A percentile compares a stretch with the other conserved stretches of the same genome.
Evolutionary conservation across 1,140 invertebrate genomes (phyloP).

Genomic region (Listronotus bonariensis): DNA sequence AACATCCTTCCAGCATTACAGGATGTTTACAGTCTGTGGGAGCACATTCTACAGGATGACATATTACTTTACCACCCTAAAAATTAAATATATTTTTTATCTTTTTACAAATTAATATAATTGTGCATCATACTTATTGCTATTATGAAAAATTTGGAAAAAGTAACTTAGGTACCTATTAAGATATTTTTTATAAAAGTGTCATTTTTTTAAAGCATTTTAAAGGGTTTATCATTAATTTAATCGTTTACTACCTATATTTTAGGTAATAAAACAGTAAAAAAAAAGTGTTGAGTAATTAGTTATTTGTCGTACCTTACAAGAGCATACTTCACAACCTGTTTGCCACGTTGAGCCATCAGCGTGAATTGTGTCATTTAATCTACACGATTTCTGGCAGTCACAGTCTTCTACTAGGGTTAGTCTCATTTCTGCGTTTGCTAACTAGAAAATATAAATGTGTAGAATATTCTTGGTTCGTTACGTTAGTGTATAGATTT

Average conservation of each 20-base stretch:
- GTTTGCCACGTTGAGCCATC: slow-evolving; percentile 83
- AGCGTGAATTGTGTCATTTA: slow-evolving; percentile 72
- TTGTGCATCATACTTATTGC: no score
- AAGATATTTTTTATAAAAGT: no score
- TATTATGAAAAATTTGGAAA: no score
- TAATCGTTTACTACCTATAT: no score
- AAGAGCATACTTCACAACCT: slow-evolving; percentile 81
- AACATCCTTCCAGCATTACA: slow-evolving; percentile 76
- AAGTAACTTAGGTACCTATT: no score
- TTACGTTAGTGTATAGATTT: no score
- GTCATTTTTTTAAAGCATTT: no score
- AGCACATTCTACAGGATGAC: slow-evolving; percentile 78
- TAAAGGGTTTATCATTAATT: no score
- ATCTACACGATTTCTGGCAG: slow-evolving; percentile 83
- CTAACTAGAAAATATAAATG: slow-evolving; percentile 67
- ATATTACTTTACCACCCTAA: slow-evolving; percentile 81
- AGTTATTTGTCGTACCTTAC: slow-evolving; percentile 66
- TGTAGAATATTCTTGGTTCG: slow-evolving; percentile 43
- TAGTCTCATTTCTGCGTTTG: slow-evolving; percentile 74
- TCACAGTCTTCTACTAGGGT: slow-evolving; percentile 83
- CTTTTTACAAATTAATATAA: no score
- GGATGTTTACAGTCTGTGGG: slow-evolving; percentile 78
- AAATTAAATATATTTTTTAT: slow-evolving; percentile 48
- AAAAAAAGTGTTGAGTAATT: neutral
- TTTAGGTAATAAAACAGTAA: no score